Evolutionary conservation across 2,113 vertebrate species (phyloP), one percentile per base, ranked within the genome.

Genomic region (Delphinus delphis): DNA sequence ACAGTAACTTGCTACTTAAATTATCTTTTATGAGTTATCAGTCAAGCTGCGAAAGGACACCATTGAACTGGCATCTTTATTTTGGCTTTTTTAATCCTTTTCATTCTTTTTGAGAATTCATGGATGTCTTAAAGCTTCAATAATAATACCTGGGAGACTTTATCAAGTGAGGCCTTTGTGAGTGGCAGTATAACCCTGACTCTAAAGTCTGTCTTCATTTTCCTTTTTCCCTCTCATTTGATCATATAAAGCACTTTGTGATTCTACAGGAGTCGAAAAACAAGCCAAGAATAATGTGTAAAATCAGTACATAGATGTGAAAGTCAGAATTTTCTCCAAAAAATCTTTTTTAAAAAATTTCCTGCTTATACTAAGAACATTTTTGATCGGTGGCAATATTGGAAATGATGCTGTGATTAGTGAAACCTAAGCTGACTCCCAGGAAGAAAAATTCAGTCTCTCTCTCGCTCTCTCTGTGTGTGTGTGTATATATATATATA

Each of bases 11-110:
- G 96, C 33, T 93, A 90, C 94, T 96, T 97, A 70, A 97, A 94
- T 76, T 96, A 90, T 55, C 73, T 98, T 97, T 98, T 98, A 65
- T 96, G 96, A 96, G 55, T 76, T 96, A 97, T 98, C 93, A 74
- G 67, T 96, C 93, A 92, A 58, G 89, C 93, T 97, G 65, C 93
- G 98, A 97, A 97, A 88, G 97, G 95, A 97, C 92, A 84, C 90
- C 95, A 38, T 97, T 97, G 96, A 58, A 95, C 88, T 92, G 97
- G 50, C 93, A 65, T 91, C 26, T 97, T 98, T 96, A 84, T 95
- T 88, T 94, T 86, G 89, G 31, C 60, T 94, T 93, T 88, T 93
- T 90, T 85, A 77, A 62, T 77, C n/a, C 20, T 96, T 94, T 87
- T 84, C 79, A 38, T 88, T 92, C 74, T 77, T 93, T 81, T 47